Percentiles rank a stretch among this genome's conserved stretches.
These are phyloP conservation scores for Drosophila ohnishii DNA, from an alignment of 1,140 invertebrate species.

Conservation along the genomic window DNA sequence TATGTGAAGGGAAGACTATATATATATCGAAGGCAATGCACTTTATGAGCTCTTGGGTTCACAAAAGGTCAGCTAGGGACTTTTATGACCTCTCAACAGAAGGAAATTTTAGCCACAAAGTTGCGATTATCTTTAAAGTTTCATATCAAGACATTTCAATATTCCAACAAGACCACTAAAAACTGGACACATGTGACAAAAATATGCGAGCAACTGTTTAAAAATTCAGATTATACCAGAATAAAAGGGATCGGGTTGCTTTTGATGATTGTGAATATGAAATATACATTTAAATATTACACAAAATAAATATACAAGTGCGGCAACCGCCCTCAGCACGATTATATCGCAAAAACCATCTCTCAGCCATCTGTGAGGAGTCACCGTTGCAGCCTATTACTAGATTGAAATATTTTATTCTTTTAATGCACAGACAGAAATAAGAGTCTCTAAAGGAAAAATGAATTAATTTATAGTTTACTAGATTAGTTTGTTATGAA, in stretches of 20 bases:
- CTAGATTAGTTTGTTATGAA: too few species aligned
- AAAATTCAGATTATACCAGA: slow-evolving; percentile 5
- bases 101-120: slow-evolving; percentile 10
- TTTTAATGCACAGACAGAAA: not conserved
- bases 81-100: slow-evolving; percentile 15
- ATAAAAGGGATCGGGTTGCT: slow-evolving; percentile 36
- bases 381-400: slow-evolving; percentile 43
- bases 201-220: slow-evolving; percentile 30
- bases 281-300: slow-evolving; percentile 67
- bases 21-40: slow-evolving; percentile 53
- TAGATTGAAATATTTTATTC: slow-evolving; percentile 54
- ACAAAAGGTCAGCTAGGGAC: slow-evolving; percentile 37
- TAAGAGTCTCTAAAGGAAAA: not conserved
- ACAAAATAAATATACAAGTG: slow-evolving; percentile 48
- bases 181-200: slow-evolving; percentile 36
- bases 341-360: slow-evolving; percentile 38
- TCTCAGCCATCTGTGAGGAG: slow-evolving; percentile 65
- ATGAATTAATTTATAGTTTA: too few species aligned
- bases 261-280: slow-evolving; percentile 48
- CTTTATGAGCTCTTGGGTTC: slow-evolving; percentile 43
- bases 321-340: slow-evolving; percentile 16
- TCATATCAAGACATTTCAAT: not conserved
- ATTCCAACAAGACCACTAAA: slow-evolving; percentile 11
- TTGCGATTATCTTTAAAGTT: slow-evolving; percentile 12
- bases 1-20: not conserved